phyloP scores from a whole-genome alignment of 1,140 invertebrate genomes.

The Caenorhabditis latens region DNA sequence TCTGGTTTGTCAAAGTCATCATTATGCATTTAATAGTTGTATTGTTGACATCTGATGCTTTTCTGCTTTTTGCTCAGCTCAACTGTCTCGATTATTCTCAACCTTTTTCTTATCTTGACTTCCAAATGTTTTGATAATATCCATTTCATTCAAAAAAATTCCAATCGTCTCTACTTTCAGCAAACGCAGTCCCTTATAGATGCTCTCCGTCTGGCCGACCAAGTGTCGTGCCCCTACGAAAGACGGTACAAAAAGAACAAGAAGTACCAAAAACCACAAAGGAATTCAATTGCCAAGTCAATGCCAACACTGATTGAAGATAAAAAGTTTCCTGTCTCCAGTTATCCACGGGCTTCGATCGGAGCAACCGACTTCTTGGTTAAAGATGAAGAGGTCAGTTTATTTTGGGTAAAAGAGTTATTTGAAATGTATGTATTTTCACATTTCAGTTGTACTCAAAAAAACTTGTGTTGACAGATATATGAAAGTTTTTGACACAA shows the following conservation, averaged over 20 bases:
- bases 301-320: slow-evolving; percentile 32
- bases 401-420: background rate
- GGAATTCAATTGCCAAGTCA: slow-evolving; percentile 5
- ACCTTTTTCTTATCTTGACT: background rate
- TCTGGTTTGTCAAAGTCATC: background rate
- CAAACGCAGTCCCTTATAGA: slow-evolving; percentile 50
- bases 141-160: background rate
- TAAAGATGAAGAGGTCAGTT: slow-evolving; percentile 7
- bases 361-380: slow-evolving; percentile 11
- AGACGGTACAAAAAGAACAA: slow-evolving; percentile 19
- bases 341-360: background rate
- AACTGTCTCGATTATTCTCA: background rate
- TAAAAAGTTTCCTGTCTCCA: background rate
- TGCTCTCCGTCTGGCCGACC: slow-evolving; percentile 40
- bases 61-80: slow-evolving; percentile 17
- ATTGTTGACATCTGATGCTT: background rate
- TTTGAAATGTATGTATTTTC: background rate
- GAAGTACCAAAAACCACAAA: background rate
- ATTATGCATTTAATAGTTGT: slow-evolving; percentile 40
- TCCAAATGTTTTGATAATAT: background rate
- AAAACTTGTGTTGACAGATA: too few relatives aligned
- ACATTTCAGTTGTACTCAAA: too few relatives aligned
- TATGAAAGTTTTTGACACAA: too few relatives aligned
- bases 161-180: background rate
- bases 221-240: slow-evolving; percentile 49